phyloP scores from a whole-genome alignment of 2,888 invertebrate species.

The Acrobasis repandana region DNA sequence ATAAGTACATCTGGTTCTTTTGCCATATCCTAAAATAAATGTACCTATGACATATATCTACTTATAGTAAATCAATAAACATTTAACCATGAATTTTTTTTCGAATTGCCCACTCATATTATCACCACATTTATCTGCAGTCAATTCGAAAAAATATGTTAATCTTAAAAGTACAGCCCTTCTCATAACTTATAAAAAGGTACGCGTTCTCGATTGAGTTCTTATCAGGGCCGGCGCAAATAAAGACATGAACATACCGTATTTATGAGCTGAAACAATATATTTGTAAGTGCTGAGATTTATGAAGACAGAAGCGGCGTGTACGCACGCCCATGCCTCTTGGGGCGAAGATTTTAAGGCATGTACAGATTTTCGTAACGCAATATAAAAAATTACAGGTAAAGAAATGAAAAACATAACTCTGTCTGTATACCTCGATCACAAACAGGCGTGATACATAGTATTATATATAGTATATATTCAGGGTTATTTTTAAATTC shows the following conservation, averaged over 20 bases:
- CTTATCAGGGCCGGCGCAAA: conserved; percentile 47
- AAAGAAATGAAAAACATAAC: too few relatives aligned
- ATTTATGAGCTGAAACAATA: conserved; percentile 67
- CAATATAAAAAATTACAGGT: too few relatives aligned
- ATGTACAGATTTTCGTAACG: conserved; percentile 22
- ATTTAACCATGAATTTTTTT: background rate
- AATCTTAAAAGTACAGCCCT: conserved; percentile 13
- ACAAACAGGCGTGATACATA: too few relatives aligned
- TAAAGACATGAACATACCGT: conserved; percentile 58
- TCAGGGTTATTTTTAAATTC: too few relatives aligned
- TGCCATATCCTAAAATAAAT: too few relatives aligned
- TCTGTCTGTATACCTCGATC: too few relatives aligned
- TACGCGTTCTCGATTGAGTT: conserved; percentile 20
- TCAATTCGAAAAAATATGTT: conserved; percentile 17
- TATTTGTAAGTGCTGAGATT: conserved; percentile 60
- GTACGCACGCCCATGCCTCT: conserved; percentile 47
- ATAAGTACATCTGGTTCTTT: too few relatives aligned
- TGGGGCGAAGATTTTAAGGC: conserved; percentile 29
- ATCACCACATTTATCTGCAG: conserved; percentile 13
- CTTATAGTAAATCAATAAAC: background rate
- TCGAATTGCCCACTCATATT: conserved; percentile 1
- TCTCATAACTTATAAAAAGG: conserved; percentile 21
- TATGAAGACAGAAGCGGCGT: conserved; percentile 49
- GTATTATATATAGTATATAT: too few relatives aligned
- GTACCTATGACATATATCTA: too few relatives aligned